Conservation (phyloP, 2,113 vertebrate genomes). For the Rostratula benghalensis region DNA sequence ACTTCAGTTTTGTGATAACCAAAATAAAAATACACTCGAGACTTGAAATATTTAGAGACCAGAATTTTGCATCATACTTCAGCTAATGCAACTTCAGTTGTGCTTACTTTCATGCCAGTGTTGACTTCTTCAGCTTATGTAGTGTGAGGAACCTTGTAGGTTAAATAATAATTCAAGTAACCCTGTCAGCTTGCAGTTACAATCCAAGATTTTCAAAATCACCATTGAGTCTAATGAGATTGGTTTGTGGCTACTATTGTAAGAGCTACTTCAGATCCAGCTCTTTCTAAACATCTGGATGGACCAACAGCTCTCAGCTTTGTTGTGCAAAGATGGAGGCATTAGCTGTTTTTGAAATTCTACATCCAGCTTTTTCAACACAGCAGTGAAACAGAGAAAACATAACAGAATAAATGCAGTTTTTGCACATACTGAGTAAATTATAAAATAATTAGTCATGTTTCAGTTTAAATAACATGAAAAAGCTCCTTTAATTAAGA, state of each 20-base stretch:
- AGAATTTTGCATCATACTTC: not conserved
- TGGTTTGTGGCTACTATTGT: not conserved
- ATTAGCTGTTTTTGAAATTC: not conserved
- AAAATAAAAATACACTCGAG: not conserved
- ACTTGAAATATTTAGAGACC: not conserved
- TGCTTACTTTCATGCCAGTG: not conserved
- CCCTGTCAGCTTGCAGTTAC: not conserved
- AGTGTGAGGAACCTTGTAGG: not conserved
- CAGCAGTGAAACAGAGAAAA: conserved; percentile 18
- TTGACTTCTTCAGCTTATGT: not conserved
- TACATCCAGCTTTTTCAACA: not conserved
- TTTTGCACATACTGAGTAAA: conserved; percentile 68
- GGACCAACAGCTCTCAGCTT: not conserved
- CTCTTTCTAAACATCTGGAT: not conserved
- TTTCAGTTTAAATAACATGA: conserved; percentile 75
- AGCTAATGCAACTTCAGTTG: not conserved
- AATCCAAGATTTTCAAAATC: not conserved
- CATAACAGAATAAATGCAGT: conserved; percentile 32
- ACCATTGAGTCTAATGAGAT: not conserved
- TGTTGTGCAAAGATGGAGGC: not conserved
- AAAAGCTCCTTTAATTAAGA: conserved; percentile 76
- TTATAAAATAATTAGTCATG: conserved; percentile 77
- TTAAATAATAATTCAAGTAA: not conserved
- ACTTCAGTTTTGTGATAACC: not conserved
- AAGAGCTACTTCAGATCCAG: not conserved